Evolutionary conservation across 2,888 invertebrate genomes (phyloP).

Genomic region (Ophioninae sp.): DNA sequence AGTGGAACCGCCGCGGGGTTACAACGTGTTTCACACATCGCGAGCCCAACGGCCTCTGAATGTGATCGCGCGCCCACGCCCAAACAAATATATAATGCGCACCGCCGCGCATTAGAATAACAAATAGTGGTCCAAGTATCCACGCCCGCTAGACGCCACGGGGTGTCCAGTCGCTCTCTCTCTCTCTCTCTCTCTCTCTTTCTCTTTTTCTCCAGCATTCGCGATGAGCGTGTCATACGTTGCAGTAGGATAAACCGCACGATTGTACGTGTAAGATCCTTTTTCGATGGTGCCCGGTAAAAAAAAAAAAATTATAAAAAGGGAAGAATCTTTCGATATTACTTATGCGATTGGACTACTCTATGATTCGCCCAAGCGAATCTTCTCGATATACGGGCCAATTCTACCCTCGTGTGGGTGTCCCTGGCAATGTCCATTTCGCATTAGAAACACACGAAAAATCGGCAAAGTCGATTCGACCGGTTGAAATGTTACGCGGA

Average conservation of each 20-base stretch:
- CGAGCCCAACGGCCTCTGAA: conserved; percentile 54
- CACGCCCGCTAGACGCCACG: conserved; percentile 76
- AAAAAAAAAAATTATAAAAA: conserved; percentile 7
- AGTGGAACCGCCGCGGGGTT: conserved; percentile 73
- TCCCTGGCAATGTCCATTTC: neutral
- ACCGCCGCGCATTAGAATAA: conserved; percentile 78
- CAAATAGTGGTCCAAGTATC: conserved; percentile 78
- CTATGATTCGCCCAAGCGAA: conserved; percentile 18
- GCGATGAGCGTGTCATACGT: neutral
- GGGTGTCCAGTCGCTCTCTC: conserved; percentile 70
- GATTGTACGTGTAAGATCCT: neutral
- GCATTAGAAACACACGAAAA: neutral
- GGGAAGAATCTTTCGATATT: neutral
- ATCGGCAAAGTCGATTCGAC: neutral
- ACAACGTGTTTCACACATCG: conserved; percentile 80
- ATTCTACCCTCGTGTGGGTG: neutral
- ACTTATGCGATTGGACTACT: conserved; percentile 36
- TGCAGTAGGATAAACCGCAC: conserved; percentile 33
- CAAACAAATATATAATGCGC: conserved; percentile 77
- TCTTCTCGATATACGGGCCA: conserved; percentile 15
- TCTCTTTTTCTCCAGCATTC: neutral
- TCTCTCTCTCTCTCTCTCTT: neutral
- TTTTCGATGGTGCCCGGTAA: conserved; percentile 1
- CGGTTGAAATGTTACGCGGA: neutral
- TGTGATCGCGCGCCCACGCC: conserved; percentile 74